These are phyloP conservation scores for Osmoderma eremita DNA, from an alignment of 2,888 invertebrate species.

Conservation along the genomic window DNA sequence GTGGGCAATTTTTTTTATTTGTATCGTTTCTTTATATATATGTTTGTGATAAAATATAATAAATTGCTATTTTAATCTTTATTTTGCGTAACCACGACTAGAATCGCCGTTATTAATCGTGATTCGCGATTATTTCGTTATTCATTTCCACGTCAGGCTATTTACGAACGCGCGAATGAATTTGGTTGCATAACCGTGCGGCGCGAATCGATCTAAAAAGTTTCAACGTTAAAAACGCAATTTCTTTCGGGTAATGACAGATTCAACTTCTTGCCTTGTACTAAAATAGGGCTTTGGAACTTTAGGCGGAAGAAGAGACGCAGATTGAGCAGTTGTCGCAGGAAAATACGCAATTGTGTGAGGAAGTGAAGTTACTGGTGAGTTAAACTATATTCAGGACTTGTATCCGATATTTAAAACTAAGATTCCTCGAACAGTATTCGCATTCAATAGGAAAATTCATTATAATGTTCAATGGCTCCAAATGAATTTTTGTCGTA, in stretches of 20 bases:
- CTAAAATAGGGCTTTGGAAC: constrained; percentile 44
- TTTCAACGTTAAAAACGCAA: too few species aligned
- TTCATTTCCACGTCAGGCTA: not conserved
- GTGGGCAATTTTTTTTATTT: constrained; percentile 12
- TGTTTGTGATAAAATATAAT: constrained; percentile 11
- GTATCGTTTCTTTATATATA: not conserved
- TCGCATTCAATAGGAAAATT: too few species aligned
- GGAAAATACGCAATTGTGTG: constrained; percentile 27
- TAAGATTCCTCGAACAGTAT: not conserved
- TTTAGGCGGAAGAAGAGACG: constrained; percentile 39
- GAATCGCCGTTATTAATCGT: not conserved
- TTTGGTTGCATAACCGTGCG: not conserved
- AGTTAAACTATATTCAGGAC: not conserved
- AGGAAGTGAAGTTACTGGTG: constrained; percentile 29
- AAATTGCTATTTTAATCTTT: not conserved
- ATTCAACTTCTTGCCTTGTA: constrained; percentile 2
- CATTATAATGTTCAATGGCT: too few species aligned
- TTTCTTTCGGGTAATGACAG: not conserved
- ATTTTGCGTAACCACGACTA: not conserved
- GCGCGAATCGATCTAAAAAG: not conserved
- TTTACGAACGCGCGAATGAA: not conserved
- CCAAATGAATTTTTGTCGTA: too few species aligned
- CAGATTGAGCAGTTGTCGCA: constrained; percentile 27
- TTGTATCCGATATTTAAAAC: constrained; percentile 16
- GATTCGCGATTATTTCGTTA: not conserved